Evolutionary conservation across 2,797 vertebrate genomes (phyloP).

Genomic region (Tarsius wallacei): DNA sequence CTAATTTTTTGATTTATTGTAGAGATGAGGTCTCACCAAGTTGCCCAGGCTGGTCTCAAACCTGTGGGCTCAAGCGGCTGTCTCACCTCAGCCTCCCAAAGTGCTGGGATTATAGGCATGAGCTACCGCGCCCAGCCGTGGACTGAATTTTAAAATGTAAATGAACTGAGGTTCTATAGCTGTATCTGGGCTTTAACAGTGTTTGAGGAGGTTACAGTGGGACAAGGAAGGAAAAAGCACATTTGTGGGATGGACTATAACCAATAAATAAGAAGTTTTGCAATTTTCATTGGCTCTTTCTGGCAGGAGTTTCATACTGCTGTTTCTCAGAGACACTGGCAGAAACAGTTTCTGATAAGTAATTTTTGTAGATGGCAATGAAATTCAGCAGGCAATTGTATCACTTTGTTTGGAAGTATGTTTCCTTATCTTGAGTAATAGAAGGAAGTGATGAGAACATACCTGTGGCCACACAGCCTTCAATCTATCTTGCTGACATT

Average conservation of each 20-base stretch:
- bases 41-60: too few species aligned
- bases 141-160: slow-evolving; percentile 25
- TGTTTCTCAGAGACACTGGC: slow-evolving; percentile 82
- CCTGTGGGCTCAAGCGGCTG: too few species aligned
- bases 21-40: too few species aligned
- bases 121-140: background rate
- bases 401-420: slow-evolving; percentile 39
- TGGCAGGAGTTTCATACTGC: slow-evolving; percentile 85
- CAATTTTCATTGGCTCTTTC: slow-evolving; percentile 76
- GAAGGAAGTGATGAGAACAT: background rate
- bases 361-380: slow-evolving; percentile 78
- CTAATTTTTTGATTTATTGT: too few species aligned
- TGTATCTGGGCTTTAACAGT: slow-evolving; percentile 22
- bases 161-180: slow-evolving; percentile 6
- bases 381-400: slow-evolving; percentile 68
- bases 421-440: slow-evolving; percentile 71
- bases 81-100: too few species aligned
- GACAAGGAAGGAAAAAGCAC: slow-evolving; percentile 6
- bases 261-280: slow-evolving; percentile 69
- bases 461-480: background rate
- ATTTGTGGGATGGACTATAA: slow-evolving; percentile 64
- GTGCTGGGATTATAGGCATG: too few species aligned
- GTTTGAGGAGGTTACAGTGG: background rate
- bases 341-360: slow-evolving; percentile 85
- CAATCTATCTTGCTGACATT: background rate